Percentiles rank a stretch among this genome's conserved stretches.
phyloP scores from a whole-genome alignment of 2,888 invertebrate species.

The Girardia tigrina region DNA sequence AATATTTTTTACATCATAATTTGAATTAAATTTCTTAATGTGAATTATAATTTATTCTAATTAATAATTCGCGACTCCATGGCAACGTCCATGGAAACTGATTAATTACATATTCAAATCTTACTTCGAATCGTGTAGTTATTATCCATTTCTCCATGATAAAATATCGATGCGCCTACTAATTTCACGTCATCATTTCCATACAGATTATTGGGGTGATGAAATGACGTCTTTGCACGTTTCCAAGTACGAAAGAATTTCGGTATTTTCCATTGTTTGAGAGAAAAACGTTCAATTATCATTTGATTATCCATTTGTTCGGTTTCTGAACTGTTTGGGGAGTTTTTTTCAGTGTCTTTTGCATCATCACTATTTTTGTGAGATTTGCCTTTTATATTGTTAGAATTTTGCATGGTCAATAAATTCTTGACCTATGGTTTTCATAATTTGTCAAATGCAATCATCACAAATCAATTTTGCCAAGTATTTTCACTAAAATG shows the following conservation, averaged over 20 bases:
- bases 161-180: background rate
- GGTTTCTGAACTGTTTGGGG: background rate
- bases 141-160: background rate
- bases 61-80: too few species aligned
- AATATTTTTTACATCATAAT: too few species aligned
- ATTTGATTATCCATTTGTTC: conserved; percentile 9
- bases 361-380: background rate
- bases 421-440: background rate
- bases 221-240: background rate
- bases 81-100: too few species aligned
- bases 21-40: too few species aligned
- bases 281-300: background rate
- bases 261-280: conserved; percentile 1
- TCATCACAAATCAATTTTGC: background rate
- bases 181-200: conserved; percentile 23
- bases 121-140: background rate
- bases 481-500: background rate
- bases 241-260: background rate
- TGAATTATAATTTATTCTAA: too few species aligned
- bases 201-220: background rate
- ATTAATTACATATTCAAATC: too few species aligned
- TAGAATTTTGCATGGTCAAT: background rate
- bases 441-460: background rate
- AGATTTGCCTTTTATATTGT: background rate
- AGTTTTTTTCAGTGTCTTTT: background rate